Percentiles rank a stretch among this genome's conserved stretches.
Conservation (phyloP, 2,888 invertebrate species). For the Agrochola macilenta region DNA sequence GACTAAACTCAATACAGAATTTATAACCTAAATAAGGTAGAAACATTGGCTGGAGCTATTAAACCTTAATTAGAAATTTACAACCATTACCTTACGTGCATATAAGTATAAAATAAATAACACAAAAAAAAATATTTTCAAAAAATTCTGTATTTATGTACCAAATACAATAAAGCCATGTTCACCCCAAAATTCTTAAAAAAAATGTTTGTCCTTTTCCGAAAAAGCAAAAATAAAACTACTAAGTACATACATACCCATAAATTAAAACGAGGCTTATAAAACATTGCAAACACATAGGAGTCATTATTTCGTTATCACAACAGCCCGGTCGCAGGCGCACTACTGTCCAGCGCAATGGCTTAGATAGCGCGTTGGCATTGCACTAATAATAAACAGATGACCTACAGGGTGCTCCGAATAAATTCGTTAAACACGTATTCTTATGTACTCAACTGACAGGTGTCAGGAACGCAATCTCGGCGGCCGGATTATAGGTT, state of each 20-base stretch:
- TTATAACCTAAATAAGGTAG: neutral
- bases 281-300: conserved; percentile 42
- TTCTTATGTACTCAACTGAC: too few species aligned
- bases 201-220: neutral
- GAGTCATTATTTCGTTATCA: conserved; percentile 55
- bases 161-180: too few species aligned
- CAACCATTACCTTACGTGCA: too few species aligned
- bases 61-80: neutral
- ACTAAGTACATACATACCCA: conserved; percentile 52
- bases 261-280: conserved; percentile 34
- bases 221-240: neutral
- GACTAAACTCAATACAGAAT: neutral
- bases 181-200: too few species aligned
- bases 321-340: conserved; percentile 19
- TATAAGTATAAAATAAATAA: too few species aligned
- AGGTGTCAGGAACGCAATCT: too few species aligned
- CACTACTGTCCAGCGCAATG: conserved; percentile 29
- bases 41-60: neutral
- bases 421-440: too few species aligned
- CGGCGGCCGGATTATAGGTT: neutral
- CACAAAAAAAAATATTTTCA: too few species aligned
- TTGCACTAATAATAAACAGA: conserved; percentile 48
- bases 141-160: too few species aligned
- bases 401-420: conserved; percentile 43
- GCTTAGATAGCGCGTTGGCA: conserved; percentile 58